Conservation (phyloP, 2,113 vertebrate species). For the Pseudopodoces humilis region DNA sequence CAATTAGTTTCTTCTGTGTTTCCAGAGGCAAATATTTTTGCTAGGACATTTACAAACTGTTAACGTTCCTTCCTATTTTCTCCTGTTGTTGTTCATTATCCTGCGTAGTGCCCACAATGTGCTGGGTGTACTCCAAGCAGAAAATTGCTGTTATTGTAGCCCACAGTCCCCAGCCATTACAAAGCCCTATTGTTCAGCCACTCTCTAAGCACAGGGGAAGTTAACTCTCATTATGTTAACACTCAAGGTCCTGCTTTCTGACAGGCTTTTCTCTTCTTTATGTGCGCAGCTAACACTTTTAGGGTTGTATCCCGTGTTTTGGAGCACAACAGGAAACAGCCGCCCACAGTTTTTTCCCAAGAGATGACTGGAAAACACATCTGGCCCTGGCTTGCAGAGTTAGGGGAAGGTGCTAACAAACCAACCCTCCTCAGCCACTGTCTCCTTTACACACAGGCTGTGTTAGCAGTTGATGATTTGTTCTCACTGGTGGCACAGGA, state of each 20-base stretch:
- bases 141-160: constrained; percentile 53
- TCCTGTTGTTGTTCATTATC: constrained; percentile 35
- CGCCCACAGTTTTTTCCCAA: background rate
- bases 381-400: background rate
- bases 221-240: constrained; percentile 31
- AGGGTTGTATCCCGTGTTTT: background rate
- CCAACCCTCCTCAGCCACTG: background rate
- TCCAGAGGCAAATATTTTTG: constrained; percentile 54
- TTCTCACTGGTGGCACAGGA: background rate
- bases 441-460: background rate
- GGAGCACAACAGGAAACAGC: background rate
- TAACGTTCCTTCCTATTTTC: constrained; percentile 33
- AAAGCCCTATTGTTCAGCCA: constrained; percentile 38
- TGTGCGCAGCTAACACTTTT: background rate
- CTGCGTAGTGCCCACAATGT: constrained; percentile 23
- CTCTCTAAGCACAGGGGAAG: background rate
- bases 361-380: background rate
- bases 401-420: background rate
- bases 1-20: constrained; percentile 26
- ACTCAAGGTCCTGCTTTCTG: background rate
- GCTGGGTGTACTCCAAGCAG: constrained; percentile 42
- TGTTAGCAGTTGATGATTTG: background rate
- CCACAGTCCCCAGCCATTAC: background rate
- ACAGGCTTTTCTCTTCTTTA: background rate
- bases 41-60: background rate